Conservation (phyloP, 2,888 invertebrate genomes). For the Osedax frankpressi region DNA sequence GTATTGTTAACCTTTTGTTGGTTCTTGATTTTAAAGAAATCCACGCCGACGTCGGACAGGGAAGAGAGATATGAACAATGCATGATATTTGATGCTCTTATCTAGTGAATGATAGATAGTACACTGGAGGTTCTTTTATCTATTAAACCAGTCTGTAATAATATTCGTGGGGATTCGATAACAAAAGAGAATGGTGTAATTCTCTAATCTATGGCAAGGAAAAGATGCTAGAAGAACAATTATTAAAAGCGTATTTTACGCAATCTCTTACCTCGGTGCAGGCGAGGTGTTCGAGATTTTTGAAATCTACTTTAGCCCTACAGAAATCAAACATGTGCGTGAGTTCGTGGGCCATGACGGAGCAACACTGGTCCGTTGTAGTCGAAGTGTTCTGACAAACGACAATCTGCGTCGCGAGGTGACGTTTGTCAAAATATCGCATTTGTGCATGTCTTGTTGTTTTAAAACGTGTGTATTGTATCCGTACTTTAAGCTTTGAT, state of each 20-base stretch:
- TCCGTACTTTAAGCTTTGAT: no score
- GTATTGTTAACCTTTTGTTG: slow-evolving; percentile 59
- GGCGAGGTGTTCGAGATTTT: slow-evolving; percentile 77
- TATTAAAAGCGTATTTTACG: neutral
- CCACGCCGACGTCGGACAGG: slow-evolving; percentile 63
- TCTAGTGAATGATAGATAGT: slow-evolving; percentile 42
- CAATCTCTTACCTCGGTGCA: slow-evolving; percentile 63
- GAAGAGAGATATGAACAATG: slow-evolving; percentile 80
- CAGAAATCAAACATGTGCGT: slow-evolving; percentile 94
- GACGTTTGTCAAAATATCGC: no score
- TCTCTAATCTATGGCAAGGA: no score
- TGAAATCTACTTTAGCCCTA: slow-evolving; percentile 71
- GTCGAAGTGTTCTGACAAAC: slow-evolving; percentile 73
- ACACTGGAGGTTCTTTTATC: no score
- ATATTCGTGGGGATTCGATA: no score
- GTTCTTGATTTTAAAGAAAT: slow-evolving; percentile 59
- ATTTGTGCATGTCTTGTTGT: no score
- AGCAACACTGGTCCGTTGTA: slow-evolving; percentile 42
- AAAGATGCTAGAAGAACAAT: no score
- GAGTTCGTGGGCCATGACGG: slow-evolving; percentile 75
- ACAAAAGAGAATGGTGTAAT: neutral
- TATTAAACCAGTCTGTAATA: no score
- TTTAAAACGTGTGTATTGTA: no score
- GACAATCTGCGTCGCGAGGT: slow-evolving; percentile 55
- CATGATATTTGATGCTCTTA: slow-evolving; percentile 80